These are phyloP conservation scores for Leucoptera coffeella DNA, from an alignment of 2,888 invertebrate genomes.

Conservation along the genomic window DNA sequence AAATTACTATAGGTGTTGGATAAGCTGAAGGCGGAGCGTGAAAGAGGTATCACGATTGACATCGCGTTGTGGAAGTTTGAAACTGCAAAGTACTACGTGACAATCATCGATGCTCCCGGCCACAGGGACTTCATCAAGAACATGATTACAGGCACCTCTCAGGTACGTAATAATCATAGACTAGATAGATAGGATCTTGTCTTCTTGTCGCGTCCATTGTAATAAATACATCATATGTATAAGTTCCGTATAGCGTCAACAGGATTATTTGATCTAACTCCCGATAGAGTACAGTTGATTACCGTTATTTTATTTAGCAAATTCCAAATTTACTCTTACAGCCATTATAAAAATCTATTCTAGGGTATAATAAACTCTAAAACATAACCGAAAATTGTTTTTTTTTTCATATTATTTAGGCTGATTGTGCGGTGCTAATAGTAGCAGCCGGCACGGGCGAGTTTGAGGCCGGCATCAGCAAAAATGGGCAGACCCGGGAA, in stretches of 20 bases:
- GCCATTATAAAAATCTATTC: too few relatives aligned
- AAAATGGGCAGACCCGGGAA: slow-evolving; percentile 98
- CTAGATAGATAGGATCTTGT: too few relatives aligned
- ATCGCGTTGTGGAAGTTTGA: slow-evolving; percentile 98
- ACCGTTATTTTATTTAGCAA: too few relatives aligned
- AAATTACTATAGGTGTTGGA: slow-evolving; percentile 84
- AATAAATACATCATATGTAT: too few relatives aligned
- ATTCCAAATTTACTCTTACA: too few relatives aligned
- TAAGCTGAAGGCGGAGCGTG: slow-evolving; percentile 96
- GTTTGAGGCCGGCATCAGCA: slow-evolving; percentile 98
- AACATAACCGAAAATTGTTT: background rate
- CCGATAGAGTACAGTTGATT: too few relatives aligned
- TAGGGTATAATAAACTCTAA: too few relatives aligned
- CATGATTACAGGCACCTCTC: slow-evolving; percentile 95
- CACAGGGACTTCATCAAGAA: slow-evolving; percentile 99
- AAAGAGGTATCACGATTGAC: slow-evolving; percentile 96
- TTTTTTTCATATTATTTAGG: slow-evolving; percentile 47
- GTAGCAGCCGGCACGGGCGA: slow-evolving; percentile 98
- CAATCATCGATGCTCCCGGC: slow-evolving; percentile 97
- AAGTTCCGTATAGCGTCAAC: too few relatives aligned
- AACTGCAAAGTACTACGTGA: slow-evolving; percentile 89
- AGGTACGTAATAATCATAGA: slow-evolving; percentile 42
- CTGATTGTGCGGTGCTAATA: slow-evolving; percentile 94
- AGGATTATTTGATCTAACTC: too few relatives aligned
- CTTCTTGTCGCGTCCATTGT: too few relatives aligned